A percentile compares a stretch with the other conserved stretches of the same genome.
phyloP scores from a whole-genome alignment of 2,797 vertebrate genomes.

The Cryptoblepharus egeriae region DNA sequence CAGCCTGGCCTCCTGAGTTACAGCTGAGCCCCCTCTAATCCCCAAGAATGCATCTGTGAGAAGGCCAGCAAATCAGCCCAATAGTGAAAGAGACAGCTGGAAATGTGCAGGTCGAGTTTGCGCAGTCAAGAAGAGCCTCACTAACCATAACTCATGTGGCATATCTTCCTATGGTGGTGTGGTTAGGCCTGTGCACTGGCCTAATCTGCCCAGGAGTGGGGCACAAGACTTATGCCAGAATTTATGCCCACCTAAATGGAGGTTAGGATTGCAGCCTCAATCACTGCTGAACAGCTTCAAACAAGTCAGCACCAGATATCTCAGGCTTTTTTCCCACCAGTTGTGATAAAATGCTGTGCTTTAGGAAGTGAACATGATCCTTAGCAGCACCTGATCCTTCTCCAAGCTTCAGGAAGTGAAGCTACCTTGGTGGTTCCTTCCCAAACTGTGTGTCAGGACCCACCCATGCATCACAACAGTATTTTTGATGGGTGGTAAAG shows the following conservation, averaged over 20 bases:
- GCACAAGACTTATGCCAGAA: too few relatives aligned
- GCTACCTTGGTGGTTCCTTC: too few relatives aligned
- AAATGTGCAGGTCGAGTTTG: slow-evolving; percentile 26
- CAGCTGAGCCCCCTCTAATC: slow-evolving; percentile 5
- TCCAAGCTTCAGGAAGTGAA: not conserved
- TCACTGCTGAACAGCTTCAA: not conserved
- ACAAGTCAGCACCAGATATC: not conserved
- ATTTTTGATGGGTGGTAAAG: too few relatives aligned
- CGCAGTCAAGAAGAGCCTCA: slow-evolving; percentile 1
- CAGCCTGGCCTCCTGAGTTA: slow-evolving; percentile 18
- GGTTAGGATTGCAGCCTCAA: too few relatives aligned
- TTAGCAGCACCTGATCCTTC: not conserved
- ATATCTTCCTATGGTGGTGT: too few relatives aligned
- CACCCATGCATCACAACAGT: too few relatives aligned
- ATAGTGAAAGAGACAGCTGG: not conserved
- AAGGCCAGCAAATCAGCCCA: slow-evolving; percentile 2
- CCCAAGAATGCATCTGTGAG: slow-evolving; percentile 20
- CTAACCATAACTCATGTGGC: too few relatives aligned
- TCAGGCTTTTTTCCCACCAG: not conserved
- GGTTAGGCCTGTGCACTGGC: too few relatives aligned
- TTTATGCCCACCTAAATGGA: too few relatives aligned
- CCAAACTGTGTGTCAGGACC: too few relatives aligned
- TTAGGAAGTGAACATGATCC: not conserved
- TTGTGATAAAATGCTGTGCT: not conserved
- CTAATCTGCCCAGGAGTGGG: too few relatives aligned